Evolutionary conservation across 2,888 invertebrate genomes (phyloP).

Genomic region (Augochlorella aurata): DNA sequence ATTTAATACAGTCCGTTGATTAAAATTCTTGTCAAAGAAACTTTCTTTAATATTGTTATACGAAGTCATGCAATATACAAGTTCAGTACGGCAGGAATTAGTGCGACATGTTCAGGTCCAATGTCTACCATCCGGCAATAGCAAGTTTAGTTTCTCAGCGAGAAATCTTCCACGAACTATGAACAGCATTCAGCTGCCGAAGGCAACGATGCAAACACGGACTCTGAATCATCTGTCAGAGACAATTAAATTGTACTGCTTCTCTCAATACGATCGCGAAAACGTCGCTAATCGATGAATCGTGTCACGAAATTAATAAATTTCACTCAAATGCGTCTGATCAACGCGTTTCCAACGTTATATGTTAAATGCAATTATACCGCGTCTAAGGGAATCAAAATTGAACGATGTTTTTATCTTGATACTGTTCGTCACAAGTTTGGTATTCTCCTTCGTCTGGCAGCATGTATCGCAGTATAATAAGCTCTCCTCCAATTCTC

Average conservation of each 20-base stretch:
- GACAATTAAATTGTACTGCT: background rate
- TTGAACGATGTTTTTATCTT: no score
- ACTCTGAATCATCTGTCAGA: background rate
- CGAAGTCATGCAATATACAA: background rate
- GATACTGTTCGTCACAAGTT: no score
- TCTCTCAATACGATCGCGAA: background rate
- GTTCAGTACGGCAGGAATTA: background rate
- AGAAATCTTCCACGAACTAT: constrained; percentile 12
- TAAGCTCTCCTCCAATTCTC: background rate
- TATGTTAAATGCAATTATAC: no score
- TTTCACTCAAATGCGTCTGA: background rate
- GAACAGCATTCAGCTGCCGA: background rate
- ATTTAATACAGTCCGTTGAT: background rate
- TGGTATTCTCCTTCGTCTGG: background rate
- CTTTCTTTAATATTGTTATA: background rate
- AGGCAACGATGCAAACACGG: background rate
- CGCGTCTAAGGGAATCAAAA: no score
- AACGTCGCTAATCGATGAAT: background rate
- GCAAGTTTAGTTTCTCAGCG: constrained; percentile 12
- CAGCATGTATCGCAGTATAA: background rate
- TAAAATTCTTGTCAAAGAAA: background rate
- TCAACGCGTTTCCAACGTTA: no score
- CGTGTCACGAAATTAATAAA: no score
- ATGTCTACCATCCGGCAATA: constrained; percentile 1
- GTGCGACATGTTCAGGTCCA: constrained; percentile 7